Evolutionary conservation across 2,797 vertebrate species (phyloP).

Genomic region (Neostethus bicornis): DNA sequence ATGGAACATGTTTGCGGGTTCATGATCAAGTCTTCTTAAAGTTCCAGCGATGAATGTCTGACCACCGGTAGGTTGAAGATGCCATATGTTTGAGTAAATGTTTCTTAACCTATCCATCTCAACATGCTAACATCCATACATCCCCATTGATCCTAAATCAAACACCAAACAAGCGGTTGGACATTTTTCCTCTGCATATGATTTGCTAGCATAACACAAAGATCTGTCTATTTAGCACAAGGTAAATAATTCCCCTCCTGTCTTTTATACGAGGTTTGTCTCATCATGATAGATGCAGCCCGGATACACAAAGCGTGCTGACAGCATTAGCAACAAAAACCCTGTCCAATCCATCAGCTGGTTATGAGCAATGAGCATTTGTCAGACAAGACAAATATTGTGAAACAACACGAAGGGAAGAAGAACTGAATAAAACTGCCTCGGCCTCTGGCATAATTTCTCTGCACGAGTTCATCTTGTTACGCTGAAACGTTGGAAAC

Average conservation of each 20-base stretch:
- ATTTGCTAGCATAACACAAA: conserved; percentile 1
- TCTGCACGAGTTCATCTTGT: conserved; percentile 30
- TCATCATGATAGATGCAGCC: conserved; percentile 17
- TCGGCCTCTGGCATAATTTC: conserved; percentile 41
- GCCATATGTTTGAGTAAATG: conserved; percentile 33
- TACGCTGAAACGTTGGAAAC: conserved; percentile 16
- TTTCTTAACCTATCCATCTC: conserved; percentile 9
- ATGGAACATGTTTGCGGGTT: neutral
- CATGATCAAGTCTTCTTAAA: conserved; percentile 1
- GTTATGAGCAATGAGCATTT: conserved; percentile 33
- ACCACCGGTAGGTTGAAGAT: conserved; percentile 55
- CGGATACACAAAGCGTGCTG: conserved; percentile 7
- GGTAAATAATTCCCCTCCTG: conserved; percentile 3
- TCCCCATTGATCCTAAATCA: conserved; percentile 11
- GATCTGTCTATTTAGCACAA: conserved; percentile 5
- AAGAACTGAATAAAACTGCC: conserved; percentile 22
- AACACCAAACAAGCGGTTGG: neutral
- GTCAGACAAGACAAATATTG: conserved; percentile 44
- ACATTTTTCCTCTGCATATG: neutral
- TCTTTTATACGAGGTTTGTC: conserved; percentile 2
- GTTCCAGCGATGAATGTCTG: conserved; percentile 27
- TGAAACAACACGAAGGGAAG: conserved; percentile 30
- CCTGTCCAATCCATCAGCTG: conserved; percentile 35
- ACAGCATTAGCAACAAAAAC: conserved; percentile 21
- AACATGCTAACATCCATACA: conserved; percentile 3